These are phyloP conservation scores for Ochotona princeps DNA, from an alignment of 2,113 vertebrate species.

Conservation along the genomic window DNA sequence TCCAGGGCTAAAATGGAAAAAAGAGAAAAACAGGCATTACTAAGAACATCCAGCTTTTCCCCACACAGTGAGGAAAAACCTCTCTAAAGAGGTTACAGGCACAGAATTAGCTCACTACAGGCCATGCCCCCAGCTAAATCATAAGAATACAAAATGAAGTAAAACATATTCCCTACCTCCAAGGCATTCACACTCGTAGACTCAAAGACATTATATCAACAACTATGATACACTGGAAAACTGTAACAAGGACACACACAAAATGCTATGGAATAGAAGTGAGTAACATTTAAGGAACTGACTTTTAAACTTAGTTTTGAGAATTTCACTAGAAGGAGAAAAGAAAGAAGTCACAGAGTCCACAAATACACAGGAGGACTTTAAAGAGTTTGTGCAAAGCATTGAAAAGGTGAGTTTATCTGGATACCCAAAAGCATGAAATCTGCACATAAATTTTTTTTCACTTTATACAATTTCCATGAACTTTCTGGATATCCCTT, in stretches of 20 bases:
- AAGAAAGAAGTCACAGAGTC: not conserved
- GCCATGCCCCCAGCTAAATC: not conserved
- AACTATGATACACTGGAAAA: not conserved
- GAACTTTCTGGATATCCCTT: no score
- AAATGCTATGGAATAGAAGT: not conserved
- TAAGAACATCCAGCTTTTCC: not conserved
- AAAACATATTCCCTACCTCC: not conserved
- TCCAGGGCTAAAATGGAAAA: slow-evolving; percentile 89
- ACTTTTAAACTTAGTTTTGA: not conserved
- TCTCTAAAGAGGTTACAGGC: not conserved
- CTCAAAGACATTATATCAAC: not conserved
- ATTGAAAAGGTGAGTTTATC: no score
- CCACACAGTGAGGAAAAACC: not conserved
- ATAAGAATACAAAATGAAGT: not conserved
- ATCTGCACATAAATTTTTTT: no score
- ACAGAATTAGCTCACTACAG: not conserved
- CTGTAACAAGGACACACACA: not conserved
- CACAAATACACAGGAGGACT: not conserved
- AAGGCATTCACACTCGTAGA: not conserved
- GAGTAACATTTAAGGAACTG: not conserved
- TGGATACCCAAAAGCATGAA: no score
- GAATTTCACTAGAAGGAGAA: not conserved
- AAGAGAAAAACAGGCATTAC: not conserved
- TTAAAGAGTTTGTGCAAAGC: no score
- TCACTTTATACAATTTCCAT: no score